These are phyloP conservation scores for Leptinotarsa haldemani DNA, from an alignment of 2,888 invertebrate genomes.

Conservation along the genomic window DNA sequence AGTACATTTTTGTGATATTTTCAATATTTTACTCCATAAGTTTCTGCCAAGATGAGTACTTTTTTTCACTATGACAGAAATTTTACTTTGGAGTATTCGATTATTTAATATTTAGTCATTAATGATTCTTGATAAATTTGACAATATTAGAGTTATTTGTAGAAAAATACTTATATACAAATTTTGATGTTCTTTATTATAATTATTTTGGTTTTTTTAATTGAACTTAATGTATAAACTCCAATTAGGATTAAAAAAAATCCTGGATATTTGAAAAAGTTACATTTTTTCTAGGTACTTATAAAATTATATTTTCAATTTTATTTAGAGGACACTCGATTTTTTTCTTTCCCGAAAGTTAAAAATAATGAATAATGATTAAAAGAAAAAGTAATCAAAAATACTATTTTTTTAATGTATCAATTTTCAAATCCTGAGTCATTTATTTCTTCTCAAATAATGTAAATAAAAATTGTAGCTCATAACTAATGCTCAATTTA, in stretches of 20 bases:
- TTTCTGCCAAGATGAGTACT: conserved; percentile 12
- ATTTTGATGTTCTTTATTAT: conserved; percentile 1
- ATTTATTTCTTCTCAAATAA: conserved; percentile 7
- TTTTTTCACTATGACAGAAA: neutral
- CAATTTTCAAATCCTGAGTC: neutral
- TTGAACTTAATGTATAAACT: neutral
- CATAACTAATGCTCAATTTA: conserved; percentile 35
- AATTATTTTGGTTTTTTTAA: neutral
- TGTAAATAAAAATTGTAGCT: conserved; percentile 29
- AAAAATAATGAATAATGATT: neutral
- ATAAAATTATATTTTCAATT: too few species aligned
- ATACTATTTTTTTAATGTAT: neutral
- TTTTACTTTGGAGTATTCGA: conserved; percentile 20
- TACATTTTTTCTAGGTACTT: neutral
- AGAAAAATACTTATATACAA: conserved; percentile 14
- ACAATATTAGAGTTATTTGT: conserved; percentile 42
- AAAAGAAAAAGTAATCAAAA: neutral
- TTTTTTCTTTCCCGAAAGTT: neutral
- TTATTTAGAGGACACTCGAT: too few species aligned
- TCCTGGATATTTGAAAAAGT: neutral
- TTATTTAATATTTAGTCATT: conserved; percentile 27
- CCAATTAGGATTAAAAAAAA: neutral
- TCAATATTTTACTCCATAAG: conserved; percentile 27
- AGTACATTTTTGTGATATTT: conserved; percentile 40
- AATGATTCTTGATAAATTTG: conserved; percentile 37